Evolutionary conservation across 2,113 vertebrate species (phyloP), one percentile per base, ranked within the genome.

Genomic region (Cheilinus undulatus): DNA sequence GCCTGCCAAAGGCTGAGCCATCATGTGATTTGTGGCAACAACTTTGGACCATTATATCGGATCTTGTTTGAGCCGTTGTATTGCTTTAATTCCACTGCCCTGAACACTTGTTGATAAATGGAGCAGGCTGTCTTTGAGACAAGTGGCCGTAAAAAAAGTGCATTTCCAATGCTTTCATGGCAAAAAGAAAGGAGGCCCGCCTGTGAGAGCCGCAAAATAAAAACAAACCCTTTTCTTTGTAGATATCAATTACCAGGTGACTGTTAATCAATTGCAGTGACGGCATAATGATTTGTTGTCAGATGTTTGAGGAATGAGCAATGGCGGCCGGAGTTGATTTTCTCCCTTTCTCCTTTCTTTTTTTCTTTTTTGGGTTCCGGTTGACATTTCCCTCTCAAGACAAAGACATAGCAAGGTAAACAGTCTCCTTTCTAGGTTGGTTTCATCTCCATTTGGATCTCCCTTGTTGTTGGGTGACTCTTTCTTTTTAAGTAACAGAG

Each of bases 191-290:
- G 9, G 27, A 59, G 58, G 69, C 40, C 74, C 28, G 61, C 74
- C 64, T 51, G 77, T 72, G 76, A 74, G 79, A 82, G 58, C 26
- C 24, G 24, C 30, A 52, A 63, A 81, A 85, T 76, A 78, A 84
- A 85, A 90, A 86, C 74, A 82, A n/a, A 85, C 40, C 53, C 62
- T 45, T 88, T 32, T 58, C 95, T 93, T 92, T 92, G 86, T 91
- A 93, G 93, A 94, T 96, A 96, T 97, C 96, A 97, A 96, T 97
- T 97, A 97, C 95, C 94, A 94, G 94, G 93, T 96, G 96, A 95
- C 94, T 95, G 93, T 93, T 97, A 96, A 96, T 97, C 96, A 96
- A 97, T 97, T 90, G 93, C 85, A 93, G 86, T 94, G 93, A 94
- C 92, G 92, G 93, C 90, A 89, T 95, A 96, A 96, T 96, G 95